These are phyloP conservation scores for Noctua janthina DNA, from an alignment of 2,888 invertebrate genomes.

Conservation along the genomic window DNA sequence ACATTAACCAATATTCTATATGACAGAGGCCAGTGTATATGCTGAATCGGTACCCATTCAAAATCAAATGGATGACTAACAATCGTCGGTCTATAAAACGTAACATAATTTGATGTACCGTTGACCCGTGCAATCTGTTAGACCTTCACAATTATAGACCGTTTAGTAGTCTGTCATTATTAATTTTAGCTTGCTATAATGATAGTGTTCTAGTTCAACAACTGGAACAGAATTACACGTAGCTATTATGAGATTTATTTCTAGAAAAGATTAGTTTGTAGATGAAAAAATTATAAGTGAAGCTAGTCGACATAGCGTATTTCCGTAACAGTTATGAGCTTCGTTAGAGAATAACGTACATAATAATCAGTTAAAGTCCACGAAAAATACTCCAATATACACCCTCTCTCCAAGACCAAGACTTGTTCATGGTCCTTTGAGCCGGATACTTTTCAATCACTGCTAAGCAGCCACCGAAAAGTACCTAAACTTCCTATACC, in stretches of 20 bases:
- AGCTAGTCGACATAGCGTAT: background rate
- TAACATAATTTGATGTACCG: slow-evolving; percentile 61
- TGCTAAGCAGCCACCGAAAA: background rate
- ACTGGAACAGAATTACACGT: slow-evolving; percentile 1
- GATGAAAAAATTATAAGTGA: background rate
- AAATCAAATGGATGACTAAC: slow-evolving; percentile 36
- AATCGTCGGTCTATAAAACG: slow-evolving; percentile 31
- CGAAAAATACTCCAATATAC: background rate
- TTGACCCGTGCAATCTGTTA: slow-evolving; percentile 61
- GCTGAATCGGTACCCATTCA: slow-evolving; percentile 29
- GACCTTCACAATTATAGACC: slow-evolving; percentile 46
- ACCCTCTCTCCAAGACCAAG: background rate
- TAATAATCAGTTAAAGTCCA: background rate
- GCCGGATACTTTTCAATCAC: slow-evolving; percentile 1
- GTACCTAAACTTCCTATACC: too few relatives aligned
- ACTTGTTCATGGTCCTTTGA: background rate
- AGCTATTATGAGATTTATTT: background rate
- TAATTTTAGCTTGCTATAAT: slow-evolving; percentile 38
- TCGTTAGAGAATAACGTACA: background rate
- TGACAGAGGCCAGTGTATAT: background rate
- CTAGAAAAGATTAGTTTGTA: background rate
- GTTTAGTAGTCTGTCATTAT: slow-evolving; percentile 47
- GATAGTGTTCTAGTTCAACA: slow-evolving; percentile 18
- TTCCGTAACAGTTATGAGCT: too few relatives aligned
- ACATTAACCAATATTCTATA: background rate